Conservation (phyloP, 2,113 vertebrate species). For the Dascyllus trimaculatus region DNA sequence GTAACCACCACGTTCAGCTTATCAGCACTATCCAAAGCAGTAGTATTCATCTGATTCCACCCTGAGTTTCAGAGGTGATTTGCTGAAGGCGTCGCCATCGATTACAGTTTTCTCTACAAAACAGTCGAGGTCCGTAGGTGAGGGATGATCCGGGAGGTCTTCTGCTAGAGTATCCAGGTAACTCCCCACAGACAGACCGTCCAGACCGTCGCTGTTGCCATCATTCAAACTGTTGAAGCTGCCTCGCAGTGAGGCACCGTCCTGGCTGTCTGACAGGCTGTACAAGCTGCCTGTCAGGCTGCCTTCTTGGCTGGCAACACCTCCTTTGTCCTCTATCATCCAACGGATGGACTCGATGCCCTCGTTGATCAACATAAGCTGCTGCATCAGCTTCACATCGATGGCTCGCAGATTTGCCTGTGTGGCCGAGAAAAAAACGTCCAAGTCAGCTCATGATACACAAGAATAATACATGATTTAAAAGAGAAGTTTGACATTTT, state of each 20-base stretch:
- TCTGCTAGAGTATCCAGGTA: slow-evolving; percentile 96
- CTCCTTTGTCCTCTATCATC: slow-evolving; percentile 94
- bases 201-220: slow-evolving; percentile 89
- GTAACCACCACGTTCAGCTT: slow-evolving; percentile 7
- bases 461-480: too few species aligned
- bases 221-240: slow-evolving; percentile 92
- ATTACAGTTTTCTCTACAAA: slow-evolving; percentile 87
- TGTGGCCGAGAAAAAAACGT: neutral
- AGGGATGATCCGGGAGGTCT: slow-evolving; percentile 89
- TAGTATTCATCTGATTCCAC: slow-evolving; percentile 94
- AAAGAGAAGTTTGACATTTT: too few species aligned
- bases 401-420: slow-evolving; percentile 94
- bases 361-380: slow-evolving; percentile 96
- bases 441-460: neutral
- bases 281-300: slow-evolving; percentile 93
- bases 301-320: slow-evolving; percentile 90
- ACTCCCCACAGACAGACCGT: slow-evolving; percentile 94
- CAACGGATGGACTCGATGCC: slow-evolving; percentile 97
- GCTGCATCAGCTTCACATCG: slow-evolving; percentile 94
- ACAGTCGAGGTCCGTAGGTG: slow-evolving; percentile 88
- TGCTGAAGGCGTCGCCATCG: slow-evolving; percentile 83
- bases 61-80: slow-evolving; percentile 84
- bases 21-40: slow-evolving; percentile 89
- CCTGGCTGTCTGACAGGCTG: slow-evolving; percentile 94
- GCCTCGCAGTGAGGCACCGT: slow-evolving; percentile 86